Evolutionary conservation across 2,888 invertebrate genomes (phyloP), one percentile per base, ranked within the genome.

Genomic region (Cyclophora albipunctata): DNA sequence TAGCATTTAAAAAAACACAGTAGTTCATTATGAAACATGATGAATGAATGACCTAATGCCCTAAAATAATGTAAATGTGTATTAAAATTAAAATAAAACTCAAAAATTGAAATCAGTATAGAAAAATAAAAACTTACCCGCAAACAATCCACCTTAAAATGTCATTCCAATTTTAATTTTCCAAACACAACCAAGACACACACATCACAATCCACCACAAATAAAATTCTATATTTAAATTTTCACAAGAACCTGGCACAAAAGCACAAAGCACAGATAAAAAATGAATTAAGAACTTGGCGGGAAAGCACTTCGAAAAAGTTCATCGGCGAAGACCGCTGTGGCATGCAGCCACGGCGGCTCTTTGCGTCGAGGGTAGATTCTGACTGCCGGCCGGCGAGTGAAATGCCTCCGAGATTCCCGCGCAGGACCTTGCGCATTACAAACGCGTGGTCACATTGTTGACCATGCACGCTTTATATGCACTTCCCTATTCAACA

Each of bases 231-330:
- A 20, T 20, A 20, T 20, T 20, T 20, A 20, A 20, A 20, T 20
- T 20, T 20, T 20, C 20, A 20, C 20, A 20, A 20, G 20, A 20
- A 20, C 20, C 67, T 66, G 66, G 66, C 74, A 78, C 76, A 67
- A 58, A 71, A 73, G 56, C 72, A 78, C 75, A 48, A 5, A 37
- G 59, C 65, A 66, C 63, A 60, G 62, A 63, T 45, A 59, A 62
- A 62, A 60, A 62, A 66, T 47, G 34, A 66, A 68, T 63, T 50
- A 57, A 49, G 52, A 64, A 66, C 62, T 72, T 74, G 84, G 86
- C 85, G 85, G 81, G 84, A 84, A 84, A 75, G 69, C 53, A 46
- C 51, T 60, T 69, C 84, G 86, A 75, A 83, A 86, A 87, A 87
- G 86, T 87, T 87, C 81, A 63, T 53, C 60, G 57, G 60, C 62